Evolutionary conservation across 1,140 invertebrate genomes (phyloP), one percentile per base, ranked within the genome.

Genomic region (Papilio machaon): DNA sequence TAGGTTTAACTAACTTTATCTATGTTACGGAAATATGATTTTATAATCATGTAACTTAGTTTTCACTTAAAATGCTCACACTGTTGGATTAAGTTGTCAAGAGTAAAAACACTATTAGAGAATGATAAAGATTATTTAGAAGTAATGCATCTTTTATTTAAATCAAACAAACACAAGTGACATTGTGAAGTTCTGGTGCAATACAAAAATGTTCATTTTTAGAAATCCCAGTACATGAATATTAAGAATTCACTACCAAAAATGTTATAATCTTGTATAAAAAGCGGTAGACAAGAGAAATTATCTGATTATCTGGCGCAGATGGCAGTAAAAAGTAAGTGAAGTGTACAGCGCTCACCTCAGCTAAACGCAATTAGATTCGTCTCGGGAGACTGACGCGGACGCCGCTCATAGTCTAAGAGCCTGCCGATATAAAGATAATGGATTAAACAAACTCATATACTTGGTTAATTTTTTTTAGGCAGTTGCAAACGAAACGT

Each of bases 291-390:
- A 87, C 84, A 80, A 82, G 64, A 81, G 83, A 85, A 86, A 88
- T 86, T 83, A 85, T 87, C 85, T 89, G 89, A 89, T 91, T 88
- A 91, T 88, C 84, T 85, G 82, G 75, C 82, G 81, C 85, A 88
- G 85, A 84, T 85, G 83, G 84, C 86, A 86, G 86, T 91, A 94
- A 92, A 93, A 94, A 91, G 91, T 91, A 91, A 92, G 85, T 87
- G 88, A 88, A 89, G 85, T 86, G 83, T 86, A 85, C 86, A 80
- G 73, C 67, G 89, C 90, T 90, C 93, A 94, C 93, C 93, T 94
- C 93, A 94, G 92, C 91, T 84, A 91, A 94, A 94, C 91, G 89
- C 93, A 93, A 94, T 94, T 94, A 94, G 89, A 91, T 93, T 83
- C 82, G 89, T 92, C 92, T 93, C 91, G 78, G 81, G 93, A 93